Evolutionary conservation across 2,888 invertebrate genomes (phyloP).

Genomic region (Limnephilus marmoratus): DNA sequence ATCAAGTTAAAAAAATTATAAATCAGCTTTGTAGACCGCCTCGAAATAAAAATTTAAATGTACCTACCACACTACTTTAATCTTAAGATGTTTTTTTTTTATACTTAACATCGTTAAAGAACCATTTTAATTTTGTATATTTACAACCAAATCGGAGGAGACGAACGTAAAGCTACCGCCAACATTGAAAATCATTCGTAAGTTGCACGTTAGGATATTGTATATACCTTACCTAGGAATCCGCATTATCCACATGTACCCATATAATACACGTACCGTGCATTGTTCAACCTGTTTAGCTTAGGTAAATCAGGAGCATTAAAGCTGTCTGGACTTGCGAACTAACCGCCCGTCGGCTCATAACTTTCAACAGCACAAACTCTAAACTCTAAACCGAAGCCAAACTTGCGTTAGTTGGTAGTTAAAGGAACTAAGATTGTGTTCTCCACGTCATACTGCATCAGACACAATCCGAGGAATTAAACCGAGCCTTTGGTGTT

Average conservation of each 20-base stretch:
- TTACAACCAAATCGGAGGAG: background rate
- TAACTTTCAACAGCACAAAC: conserved; percentile 52
- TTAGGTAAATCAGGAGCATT: conserved; percentile 45
- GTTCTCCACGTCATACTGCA: conserved; percentile 53
- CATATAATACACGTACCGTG: background rate
- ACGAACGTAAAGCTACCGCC: background rate
- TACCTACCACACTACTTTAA: too few species aligned
- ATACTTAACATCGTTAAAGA: too few species aligned
- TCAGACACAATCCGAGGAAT: conserved; percentile 56
- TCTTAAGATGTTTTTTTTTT: too few species aligned
- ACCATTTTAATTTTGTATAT: too few species aligned
- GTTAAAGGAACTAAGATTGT: conserved; percentile 59
- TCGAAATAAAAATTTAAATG: too few species aligned
- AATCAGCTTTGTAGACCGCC: too few species aligned
- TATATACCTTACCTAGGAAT: background rate
- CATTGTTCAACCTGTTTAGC: conserved; percentile 33
- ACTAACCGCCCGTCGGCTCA: conserved; percentile 54
- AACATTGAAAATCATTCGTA: background rate
- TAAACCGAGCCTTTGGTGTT: conserved; percentile 25
- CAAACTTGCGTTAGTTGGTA: conserved; percentile 52
- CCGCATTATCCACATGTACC: background rate
- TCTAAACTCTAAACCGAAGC: conserved; percentile 46
- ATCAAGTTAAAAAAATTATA: too few species aligned
- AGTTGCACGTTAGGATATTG: conserved; percentile 18
- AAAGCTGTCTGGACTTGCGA: conserved; percentile 62